Base-by-base conservation (phyloP, 1,140 invertebrate species). In the Panulirus ornatus region DNA sequence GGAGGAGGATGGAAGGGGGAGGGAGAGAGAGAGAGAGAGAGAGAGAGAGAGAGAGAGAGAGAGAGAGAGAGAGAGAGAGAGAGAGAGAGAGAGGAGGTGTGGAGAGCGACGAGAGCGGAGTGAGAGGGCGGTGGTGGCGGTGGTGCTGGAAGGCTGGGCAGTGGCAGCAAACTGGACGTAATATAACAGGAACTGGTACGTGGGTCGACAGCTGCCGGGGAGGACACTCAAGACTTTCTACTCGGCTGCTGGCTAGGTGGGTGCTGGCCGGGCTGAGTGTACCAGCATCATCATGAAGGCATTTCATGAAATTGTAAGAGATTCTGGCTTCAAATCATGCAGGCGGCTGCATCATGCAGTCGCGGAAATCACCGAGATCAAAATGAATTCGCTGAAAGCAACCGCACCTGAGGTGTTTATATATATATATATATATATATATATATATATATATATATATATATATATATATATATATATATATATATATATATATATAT, bases 51-150 rank as follows among this genome's bases (percentile, higher is more conserved):
- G n/a, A 38, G 38, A 22, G 27, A 36, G 44, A 36, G 76, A 16
- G 76, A 42, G 44, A 79, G 76, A 42, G 19, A 42, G 36, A 42
- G 79, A 63, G 42, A 38, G 79, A 63, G 79, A 83, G 54, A 22
- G 40, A 42, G 8, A 79, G 42, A n/a, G 30, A 11, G n/a, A 34
- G 78, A 36, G 22, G 47, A 58, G 47, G 27, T 19, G 70, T 73
- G 70, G 27, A 73, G 42, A 38, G 70, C 16, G 14, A 38, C 70
- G 27, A 73, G n/a, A n/a, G 27, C 34, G 42, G 47, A 34, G 47
- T 34, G 58, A 36, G 8, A 9, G 44, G 36, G 40, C 27, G 36
- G 47, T 19, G 30, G 42, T 5, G 3, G 36, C 11, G 47, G 44
- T 14, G 30, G 30, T 34, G 76, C 47, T 16, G 42, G 76, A 79